Conservation (phyloP, 2,888 invertebrate genomes). For the Cephus sareptanus region DNA sequence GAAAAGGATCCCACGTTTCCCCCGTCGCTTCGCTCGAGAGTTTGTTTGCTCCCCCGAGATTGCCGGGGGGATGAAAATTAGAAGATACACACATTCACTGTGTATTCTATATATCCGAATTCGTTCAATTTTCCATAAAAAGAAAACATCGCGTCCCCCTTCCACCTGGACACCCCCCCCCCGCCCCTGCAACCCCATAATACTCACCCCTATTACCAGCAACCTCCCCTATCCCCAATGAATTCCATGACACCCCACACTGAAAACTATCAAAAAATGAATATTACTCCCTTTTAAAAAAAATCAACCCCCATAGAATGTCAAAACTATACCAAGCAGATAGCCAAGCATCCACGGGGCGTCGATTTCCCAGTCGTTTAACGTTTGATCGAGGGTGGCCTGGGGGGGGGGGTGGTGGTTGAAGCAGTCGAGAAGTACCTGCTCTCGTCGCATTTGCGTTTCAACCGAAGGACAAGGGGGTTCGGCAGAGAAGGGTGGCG, state of each 20-base stretch:
- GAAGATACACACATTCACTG: background rate
- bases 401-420: background rate
- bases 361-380: slow-evolving; percentile 59
- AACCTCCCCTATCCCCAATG: background rate
- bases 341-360: slow-evolving; percentile 25
- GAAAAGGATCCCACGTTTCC: background rate
- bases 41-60: background rate
- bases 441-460: slow-evolving; percentile 24
- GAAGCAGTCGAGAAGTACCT: background rate
- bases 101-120: background rate
- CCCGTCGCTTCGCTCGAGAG: background rate
- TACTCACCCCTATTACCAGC: background rate
- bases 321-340: background rate
- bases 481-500: background rate
- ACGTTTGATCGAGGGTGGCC: slow-evolving; percentile 37
- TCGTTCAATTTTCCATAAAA: background rate
- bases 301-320: background rate
- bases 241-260: background rate
- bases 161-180: background rate
- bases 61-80: background rate
- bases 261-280: background rate
- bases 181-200: background rate
- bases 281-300: background rate
- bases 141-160: background rate
- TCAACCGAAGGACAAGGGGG: slow-evolving; percentile 11